Evolutionary conservation across 1,140 invertebrate species (phyloP).

Genomic region (Pollicipes pollicipes): DNA sequence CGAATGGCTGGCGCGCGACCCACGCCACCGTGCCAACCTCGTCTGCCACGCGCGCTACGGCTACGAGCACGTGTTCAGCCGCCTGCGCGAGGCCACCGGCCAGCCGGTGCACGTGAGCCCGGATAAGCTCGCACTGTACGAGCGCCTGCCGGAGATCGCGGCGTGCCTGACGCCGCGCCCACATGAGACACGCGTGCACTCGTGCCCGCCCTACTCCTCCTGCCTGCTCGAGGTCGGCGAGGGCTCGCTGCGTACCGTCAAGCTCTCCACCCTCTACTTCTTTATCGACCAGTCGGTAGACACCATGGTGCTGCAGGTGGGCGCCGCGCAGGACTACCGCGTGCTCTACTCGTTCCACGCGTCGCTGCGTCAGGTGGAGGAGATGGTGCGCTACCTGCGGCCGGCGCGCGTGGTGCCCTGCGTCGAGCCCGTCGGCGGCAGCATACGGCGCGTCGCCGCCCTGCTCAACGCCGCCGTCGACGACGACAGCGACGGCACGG

Average conservation of each 20-base stretch:
- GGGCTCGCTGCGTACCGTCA: not conserved
- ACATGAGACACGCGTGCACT: constrained; percentile 18
- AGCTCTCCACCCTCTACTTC: not conserved
- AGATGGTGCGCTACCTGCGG: constrained; percentile 17
- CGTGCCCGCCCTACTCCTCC: constrained; percentile 7
- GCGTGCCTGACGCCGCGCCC: constrained; percentile 17
- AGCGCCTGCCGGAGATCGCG: constrained; percentile 19
- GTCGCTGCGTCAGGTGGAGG: constrained; percentile 16
- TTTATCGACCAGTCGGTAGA: not conserved
- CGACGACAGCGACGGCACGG: too few species aligned
- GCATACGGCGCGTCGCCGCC: not conserved
- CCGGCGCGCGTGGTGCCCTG: constrained; percentile 19
- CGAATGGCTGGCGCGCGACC: constrained; percentile 32
- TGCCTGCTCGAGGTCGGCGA: not conserved
- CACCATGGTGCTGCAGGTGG: not conserved
- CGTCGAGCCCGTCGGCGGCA: constrained; percentile 13
- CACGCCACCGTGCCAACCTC: constrained; percentile 18
- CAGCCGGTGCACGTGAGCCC: constrained; percentile 21
- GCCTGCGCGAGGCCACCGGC: constrained; percentile 19
- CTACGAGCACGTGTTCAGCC: constrained; percentile 22
- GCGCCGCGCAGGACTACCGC: constrained; percentile 10
- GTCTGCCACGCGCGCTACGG: constrained; percentile 22
- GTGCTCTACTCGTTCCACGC: constrained; percentile 20
- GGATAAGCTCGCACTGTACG: constrained; percentile 19
- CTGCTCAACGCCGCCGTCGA: not conserved